A percentile compares a stretch with the other conserved stretches of the same genome.
These are phyloP conservation scores for Podilymbus podiceps DNA, from an alignment of 2,113 vertebrate genomes.

Conservation along the genomic window DNA sequence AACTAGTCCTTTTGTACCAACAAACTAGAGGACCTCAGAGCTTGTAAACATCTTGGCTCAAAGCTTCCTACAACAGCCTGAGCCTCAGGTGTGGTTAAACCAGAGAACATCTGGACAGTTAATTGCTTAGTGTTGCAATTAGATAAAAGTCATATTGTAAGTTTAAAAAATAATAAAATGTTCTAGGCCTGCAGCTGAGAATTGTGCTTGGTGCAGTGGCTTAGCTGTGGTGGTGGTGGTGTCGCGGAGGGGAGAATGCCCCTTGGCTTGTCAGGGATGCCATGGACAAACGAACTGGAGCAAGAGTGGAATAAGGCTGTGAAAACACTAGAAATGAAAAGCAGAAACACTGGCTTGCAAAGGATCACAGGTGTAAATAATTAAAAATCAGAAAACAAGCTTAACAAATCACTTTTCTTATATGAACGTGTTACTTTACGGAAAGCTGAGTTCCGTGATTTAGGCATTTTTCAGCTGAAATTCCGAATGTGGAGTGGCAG, in stretches of 20 bases:
- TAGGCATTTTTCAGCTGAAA: neutral
- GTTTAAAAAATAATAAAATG: neutral
- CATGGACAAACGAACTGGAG: accelerated
- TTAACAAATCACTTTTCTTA: neutral
- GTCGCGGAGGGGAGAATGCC: neutral
- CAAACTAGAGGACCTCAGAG: neutral
- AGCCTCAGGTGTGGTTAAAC: neutral
- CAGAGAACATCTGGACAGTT: neutral
- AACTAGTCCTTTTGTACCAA: neutral
- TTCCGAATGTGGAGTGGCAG: neutral
- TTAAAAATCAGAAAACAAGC: neutral
- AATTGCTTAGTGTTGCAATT: neutral
- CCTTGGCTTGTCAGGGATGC: neutral
- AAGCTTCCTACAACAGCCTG: neutral
- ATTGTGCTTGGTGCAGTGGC: accelerated
- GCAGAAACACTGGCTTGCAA: neutral
- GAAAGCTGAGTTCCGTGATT: neutral
- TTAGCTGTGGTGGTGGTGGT: neutral
- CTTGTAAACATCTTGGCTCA: neutral
- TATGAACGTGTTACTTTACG: neutral
- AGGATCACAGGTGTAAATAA: neutral
- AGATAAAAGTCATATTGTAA: neutral
- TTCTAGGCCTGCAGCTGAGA: neutral
- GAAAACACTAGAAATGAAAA: neutral
- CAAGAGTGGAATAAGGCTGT: neutral